These are phyloP conservation scores for Ochotona curzoniae DNA, from an alignment of 2,113 vertebrate genomes.

Conservation along the genomic window DNA sequence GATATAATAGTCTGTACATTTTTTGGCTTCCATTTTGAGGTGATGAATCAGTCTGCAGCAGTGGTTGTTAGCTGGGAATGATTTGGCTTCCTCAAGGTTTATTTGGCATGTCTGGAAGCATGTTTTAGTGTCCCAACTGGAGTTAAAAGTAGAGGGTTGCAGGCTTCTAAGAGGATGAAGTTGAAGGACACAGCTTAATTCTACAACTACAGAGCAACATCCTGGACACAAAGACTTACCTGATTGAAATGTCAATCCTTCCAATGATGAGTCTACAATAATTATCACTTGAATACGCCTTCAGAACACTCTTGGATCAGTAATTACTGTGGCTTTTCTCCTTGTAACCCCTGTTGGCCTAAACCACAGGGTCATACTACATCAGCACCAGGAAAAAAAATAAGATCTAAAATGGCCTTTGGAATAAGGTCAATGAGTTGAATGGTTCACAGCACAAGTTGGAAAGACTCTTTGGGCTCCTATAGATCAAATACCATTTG, in stretches of 20 bases:
- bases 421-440: not conserved
- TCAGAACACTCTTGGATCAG: not conserved
- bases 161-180: not conserved
- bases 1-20: not conserved
- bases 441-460: not conserved
- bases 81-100: not conserved
- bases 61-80: not conserved
- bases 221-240: not conserved
- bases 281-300: not conserved
- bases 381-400: not conserved
- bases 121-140: not conserved
- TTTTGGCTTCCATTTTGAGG: constrained; percentile 32
- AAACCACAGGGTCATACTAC: not conserved
- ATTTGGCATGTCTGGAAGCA: not conserved
- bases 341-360: not conserved
- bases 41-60: not conserved
- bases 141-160: not conserved
- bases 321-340: not conserved
- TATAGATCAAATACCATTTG: not conserved
- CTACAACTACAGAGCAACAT: not conserved
- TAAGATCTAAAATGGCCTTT: not conserved
- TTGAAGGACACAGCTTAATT: not conserved
- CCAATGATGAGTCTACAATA: not conserved
- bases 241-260: not conserved
- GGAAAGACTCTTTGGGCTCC: not conserved